phyloP scores from a whole-genome alignment of 2,113 vertebrate genomes.

The Sinocyclocheilus anshuiensis region DNA sequence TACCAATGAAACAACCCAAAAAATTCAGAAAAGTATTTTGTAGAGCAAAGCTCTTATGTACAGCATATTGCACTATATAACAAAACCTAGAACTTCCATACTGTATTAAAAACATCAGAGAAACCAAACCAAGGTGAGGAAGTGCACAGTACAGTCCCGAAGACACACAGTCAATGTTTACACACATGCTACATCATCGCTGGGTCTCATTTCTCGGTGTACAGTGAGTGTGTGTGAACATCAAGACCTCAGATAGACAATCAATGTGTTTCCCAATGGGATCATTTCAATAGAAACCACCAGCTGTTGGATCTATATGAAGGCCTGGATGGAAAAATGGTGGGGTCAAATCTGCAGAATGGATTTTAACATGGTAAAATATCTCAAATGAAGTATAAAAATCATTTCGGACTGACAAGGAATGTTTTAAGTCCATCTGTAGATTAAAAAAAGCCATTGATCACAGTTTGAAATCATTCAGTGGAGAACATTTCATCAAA shows the following conservation, averaged over 20 bases:
- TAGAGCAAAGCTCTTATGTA: slow-evolving; percentile 83
- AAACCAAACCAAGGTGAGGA: slow-evolving; percentile 70
- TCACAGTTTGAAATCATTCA: slow-evolving; percentile 54
- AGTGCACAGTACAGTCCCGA: slow-evolving; percentile 83
- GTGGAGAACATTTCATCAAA: no score
- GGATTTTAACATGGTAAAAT: no score
- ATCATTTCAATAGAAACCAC: not conserved
- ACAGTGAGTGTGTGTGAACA: slow-evolving; percentile 81
- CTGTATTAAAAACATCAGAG: slow-evolving; percentile 69
- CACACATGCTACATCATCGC: slow-evolving; percentile 84
- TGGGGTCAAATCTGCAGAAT: not conserved
- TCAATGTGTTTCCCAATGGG: slow-evolving; percentile 49
- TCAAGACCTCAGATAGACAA: slow-evolving; percentile 63
- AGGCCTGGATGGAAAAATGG: not conserved
- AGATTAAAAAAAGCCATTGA: slow-evolving; percentile 60
- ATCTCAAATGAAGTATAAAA: not conserved
- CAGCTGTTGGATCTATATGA: not conserved
- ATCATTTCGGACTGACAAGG: slow-evolving; percentile 49
- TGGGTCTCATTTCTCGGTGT: slow-evolving; percentile 82
- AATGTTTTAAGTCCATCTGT: slow-evolving; percentile 62
- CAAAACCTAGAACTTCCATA: slow-evolving; percentile 77
- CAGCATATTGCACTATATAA: slow-evolving; percentile 84
- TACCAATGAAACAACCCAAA: slow-evolving; percentile 76
- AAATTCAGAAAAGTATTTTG: slow-evolving; percentile 75
- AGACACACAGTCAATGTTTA: slow-evolving; percentile 85